A percentile compares a stretch with the other conserved stretches of the same genome.
These are phyloP conservation scores for Diplodus puntazzo DNA, from an alignment of 2,797 vertebrate species.

Conservation along the genomic window DNA sequence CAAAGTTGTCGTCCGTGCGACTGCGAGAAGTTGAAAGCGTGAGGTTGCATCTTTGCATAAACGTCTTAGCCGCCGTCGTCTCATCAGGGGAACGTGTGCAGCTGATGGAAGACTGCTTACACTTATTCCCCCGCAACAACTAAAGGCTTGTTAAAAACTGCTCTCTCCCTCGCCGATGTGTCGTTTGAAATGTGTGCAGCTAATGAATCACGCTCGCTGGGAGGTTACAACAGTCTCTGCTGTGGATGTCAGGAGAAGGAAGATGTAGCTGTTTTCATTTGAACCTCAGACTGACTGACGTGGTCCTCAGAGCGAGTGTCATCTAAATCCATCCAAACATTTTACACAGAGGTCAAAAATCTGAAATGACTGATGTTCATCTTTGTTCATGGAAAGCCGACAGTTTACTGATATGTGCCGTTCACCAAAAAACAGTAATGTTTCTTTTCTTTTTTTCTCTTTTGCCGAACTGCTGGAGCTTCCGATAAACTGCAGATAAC, in stretches of 20 bases:
- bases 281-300: background rate
- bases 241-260: conserved; percentile 31
- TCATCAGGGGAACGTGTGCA: conserved; percentile 80
- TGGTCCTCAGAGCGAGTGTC: background rate
- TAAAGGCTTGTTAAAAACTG: conserved; percentile 86
- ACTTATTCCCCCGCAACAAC: conserved; percentile 75
- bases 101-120: conserved; percentile 81
- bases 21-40: conserved; percentile 75
- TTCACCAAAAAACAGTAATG: background rate
- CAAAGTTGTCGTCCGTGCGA: conserved; percentile 80
- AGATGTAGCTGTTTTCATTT: conserved; percentile 24
- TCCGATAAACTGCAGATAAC: conserved; percentile 72
- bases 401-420: background rate
- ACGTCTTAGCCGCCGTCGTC: conserved; percentile 63
- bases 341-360: background rate
- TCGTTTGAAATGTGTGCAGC: conserved; percentile 41
- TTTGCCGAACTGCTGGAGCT: background rate
- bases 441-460: background rate
- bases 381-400: conserved; percentile 29
- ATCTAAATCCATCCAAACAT: background rate
- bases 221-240: conserved; percentile 33
- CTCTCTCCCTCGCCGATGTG: conserved; percentile 41
- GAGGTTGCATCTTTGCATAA: conserved; percentile 77
- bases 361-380: background rate
- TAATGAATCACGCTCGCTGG: conserved; percentile 57